Percentiles rank a stretch among this genome's conserved stretches.
phyloP scores from a whole-genome alignment of 2,888 invertebrate genomes.

The Patella depressa region DNA sequence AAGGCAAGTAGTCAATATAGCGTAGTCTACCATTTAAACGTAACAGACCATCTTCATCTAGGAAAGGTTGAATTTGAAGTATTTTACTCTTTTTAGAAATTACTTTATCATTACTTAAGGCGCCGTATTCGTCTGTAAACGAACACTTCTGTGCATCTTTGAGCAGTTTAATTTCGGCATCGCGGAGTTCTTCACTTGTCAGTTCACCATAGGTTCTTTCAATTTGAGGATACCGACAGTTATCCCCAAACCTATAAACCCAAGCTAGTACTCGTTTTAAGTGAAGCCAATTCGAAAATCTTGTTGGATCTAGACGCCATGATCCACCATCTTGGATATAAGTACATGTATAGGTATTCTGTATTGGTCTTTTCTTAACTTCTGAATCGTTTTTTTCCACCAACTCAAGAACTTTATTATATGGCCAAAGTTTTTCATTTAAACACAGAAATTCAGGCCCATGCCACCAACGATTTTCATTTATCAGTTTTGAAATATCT shows the following conservation, averaged over 20 bases:
- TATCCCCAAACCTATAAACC: conserved; percentile 24
- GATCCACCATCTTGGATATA: no score
- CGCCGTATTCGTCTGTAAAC: conserved; percentile 24
- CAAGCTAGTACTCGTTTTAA: conserved; percentile 3
- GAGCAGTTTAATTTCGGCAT: conserved; percentile 18
- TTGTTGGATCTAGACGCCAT: no score
- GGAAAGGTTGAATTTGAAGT: conserved; percentile 15
- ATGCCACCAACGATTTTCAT: no score
- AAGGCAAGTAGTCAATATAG: conserved; percentile 20
- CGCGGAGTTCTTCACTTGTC: conserved; percentile 14
- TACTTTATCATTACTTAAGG: neutral
- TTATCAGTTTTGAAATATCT: no score
- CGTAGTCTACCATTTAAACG: conserved; percentile 13
- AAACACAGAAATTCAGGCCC: no score
- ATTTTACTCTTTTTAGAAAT: conserved; percentile 15
- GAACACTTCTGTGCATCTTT: conserved; percentile 19
- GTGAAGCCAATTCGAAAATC: no score
- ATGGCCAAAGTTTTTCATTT: no score
- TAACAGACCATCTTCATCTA: conserved; percentile 28
- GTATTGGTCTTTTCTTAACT: no score
- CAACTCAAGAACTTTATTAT: no score
- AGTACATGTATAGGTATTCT: no score
- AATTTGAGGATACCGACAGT: conserved; percentile 17
- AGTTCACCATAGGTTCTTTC: conserved; percentile 16
- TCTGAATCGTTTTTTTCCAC: no score